These are phyloP conservation scores for Vidua macroura DNA, from an alignment of 2,113 vertebrate genomes.

Conservation along the genomic window DNA sequence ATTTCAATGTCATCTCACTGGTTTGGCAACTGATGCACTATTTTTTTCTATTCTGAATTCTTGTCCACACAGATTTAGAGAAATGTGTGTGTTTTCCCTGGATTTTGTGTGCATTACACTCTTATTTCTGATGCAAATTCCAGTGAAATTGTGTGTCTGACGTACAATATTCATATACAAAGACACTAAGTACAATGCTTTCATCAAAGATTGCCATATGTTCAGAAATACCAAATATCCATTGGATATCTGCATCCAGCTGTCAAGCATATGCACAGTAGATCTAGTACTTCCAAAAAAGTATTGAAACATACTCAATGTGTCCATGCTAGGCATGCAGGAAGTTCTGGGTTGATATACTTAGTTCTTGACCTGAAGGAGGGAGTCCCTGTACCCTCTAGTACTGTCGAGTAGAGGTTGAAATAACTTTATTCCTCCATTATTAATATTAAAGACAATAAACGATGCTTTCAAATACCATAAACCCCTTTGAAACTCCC, in stretches of 20 bases:
- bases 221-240: conserved; percentile 8
- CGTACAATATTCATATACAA: not conserved
- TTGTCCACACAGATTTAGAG: not conserved
- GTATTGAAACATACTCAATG: not conserved
- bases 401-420: not conserved
- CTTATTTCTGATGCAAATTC: not conserved
- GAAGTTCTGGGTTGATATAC: not conserved
- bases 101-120: not conserved
- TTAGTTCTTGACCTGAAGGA: not conserved
- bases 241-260: not conserved
- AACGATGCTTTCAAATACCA: not conserved
- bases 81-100: not conserved
- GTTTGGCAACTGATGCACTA: not conserved
- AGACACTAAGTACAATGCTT: not conserved
- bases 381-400: not conserved
- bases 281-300: not conserved
- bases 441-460: not conserved
- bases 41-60: not conserved
- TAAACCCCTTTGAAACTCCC: not conserved
- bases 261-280: conserved; percentile 3
- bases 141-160: not conserved
- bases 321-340: not conserved
- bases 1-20: not conserved
- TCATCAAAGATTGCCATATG: not conserved
- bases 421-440: not conserved